Percentiles rank a stretch among this genome's conserved stretches.
phyloP scores from a whole-genome alignment of 2,888 invertebrate genomes.

The Cryptosula pallasiana region DNA sequence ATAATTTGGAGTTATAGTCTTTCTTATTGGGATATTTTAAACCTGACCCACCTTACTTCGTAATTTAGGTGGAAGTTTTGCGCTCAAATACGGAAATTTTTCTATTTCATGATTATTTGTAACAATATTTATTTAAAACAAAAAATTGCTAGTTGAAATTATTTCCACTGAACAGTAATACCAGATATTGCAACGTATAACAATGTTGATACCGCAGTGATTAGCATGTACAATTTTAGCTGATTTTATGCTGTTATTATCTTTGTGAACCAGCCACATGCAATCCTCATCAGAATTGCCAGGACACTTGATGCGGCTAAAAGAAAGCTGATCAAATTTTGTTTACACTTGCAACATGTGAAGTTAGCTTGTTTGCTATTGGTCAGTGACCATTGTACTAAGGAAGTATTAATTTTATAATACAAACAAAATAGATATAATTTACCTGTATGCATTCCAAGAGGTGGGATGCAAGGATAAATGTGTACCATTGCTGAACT shows the following conservation, averaged over 20 bases:
- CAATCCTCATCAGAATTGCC: not conserved
- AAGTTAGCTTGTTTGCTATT: too few species aligned
- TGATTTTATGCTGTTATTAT: not conserved
- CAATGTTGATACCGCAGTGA: not conserved
- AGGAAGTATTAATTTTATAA: too few species aligned
- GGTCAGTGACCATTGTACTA: too few species aligned
- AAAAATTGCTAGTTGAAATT: too few species aligned
- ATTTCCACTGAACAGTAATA: not conserved
- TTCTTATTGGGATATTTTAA: too few species aligned
- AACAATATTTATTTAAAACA: too few species aligned
- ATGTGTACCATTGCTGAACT: too few species aligned
- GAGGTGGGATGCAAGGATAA: not conserved
- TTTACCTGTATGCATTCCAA: not conserved
- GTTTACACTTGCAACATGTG: not conserved
- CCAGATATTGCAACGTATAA: not conserved
- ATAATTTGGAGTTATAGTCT: too few species aligned
- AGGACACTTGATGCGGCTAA: not conserved
- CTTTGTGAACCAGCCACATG: not conserved
- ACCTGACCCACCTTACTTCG: too few species aligned
- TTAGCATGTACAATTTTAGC: not conserved
- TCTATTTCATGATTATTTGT: too few species aligned
- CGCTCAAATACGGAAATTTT: not conserved
- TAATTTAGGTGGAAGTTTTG: too few species aligned
- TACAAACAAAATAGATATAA: too few species aligned
- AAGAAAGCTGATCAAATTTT: not conserved